Conservation (phyloP, 2,888 invertebrate genomes). For the Tridacna gigas region DNA sequence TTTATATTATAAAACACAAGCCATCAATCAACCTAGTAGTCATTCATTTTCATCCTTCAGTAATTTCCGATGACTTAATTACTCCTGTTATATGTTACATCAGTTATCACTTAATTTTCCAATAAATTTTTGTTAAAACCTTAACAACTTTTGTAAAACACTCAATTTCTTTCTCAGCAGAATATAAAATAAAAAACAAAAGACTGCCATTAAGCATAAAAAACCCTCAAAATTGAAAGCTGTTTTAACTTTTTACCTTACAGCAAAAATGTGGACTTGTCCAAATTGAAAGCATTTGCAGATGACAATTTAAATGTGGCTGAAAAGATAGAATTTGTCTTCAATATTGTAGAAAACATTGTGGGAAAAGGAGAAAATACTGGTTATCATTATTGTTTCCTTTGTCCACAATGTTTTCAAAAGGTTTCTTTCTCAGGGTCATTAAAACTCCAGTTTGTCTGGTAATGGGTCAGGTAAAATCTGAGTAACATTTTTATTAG, state of each 20-base stretch:
- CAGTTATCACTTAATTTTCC: neutral
- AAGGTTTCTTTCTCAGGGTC: neutral
- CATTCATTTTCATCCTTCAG: neutral
- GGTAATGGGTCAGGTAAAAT: neutral
- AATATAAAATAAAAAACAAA: too few species aligned
- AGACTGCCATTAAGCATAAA: too few species aligned
- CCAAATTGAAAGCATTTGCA: too few species aligned
- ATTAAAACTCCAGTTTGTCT: neutral
- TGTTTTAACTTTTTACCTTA: too few species aligned
- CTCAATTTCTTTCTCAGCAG: too few species aligned
- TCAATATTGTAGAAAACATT: neutral
- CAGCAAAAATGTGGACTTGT: too few species aligned
- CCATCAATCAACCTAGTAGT: slow-evolving; percentile 22
- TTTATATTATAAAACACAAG: slow-evolving; percentile 27
- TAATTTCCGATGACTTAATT: neutral
- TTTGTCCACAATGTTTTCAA: neutral
- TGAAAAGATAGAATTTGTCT: too few species aligned
- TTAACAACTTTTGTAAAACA: too few species aligned
- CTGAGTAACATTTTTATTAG: neutral
- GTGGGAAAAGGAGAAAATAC: neutral
- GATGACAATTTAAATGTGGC: too few species aligned
- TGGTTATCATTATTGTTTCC: neutral
- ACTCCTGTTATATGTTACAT: neutral
- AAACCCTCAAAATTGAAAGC: too few species aligned
- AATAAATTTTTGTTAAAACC: neutral